Evolutionary conservation across 2,113 vertebrate genomes (phyloP).

Genomic region (Anoplopoma fimbria): DNA sequence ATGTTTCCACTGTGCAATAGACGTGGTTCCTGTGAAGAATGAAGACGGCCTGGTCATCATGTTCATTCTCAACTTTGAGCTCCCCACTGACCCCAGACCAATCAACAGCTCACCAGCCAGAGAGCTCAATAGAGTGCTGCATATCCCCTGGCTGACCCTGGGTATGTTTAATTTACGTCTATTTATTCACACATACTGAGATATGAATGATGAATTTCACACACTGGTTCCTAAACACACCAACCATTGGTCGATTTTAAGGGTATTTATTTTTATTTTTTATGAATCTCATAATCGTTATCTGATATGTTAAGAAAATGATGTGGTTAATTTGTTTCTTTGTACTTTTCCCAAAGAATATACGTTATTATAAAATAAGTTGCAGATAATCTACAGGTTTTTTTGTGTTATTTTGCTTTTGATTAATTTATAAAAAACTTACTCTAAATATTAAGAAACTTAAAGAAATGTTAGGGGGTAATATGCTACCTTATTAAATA

Average conservation of each 20-base stretch:
- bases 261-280: neutral
- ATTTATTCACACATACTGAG: neutral
- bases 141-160: conserved; percentile 82
- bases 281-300: neutral
- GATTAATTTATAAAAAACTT: too few relatives aligned
- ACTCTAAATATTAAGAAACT: too few relatives aligned
- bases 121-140: conserved; percentile 84
- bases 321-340: neutral
- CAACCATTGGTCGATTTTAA: neutral
- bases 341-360: neutral
- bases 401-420: too few relatives aligned
- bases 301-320: neutral
- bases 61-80: conserved; percentile 95
- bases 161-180: conserved; percentile 70
- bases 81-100: conserved; percentile 83
- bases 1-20: conserved; percentile 90
- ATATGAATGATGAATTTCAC: neutral
- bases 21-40: conserved; percentile 92
- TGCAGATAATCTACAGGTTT: neutral
- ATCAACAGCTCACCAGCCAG: conserved; percentile 58
- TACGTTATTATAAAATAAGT: neutral
- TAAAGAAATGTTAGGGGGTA: too few relatives aligned
- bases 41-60: conserved; percentile 92
- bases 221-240: neutral
- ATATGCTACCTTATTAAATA: too few relatives aligned